phyloP scores from a whole-genome alignment of 2,797 vertebrate genomes.

The Anas acuta region DNA sequence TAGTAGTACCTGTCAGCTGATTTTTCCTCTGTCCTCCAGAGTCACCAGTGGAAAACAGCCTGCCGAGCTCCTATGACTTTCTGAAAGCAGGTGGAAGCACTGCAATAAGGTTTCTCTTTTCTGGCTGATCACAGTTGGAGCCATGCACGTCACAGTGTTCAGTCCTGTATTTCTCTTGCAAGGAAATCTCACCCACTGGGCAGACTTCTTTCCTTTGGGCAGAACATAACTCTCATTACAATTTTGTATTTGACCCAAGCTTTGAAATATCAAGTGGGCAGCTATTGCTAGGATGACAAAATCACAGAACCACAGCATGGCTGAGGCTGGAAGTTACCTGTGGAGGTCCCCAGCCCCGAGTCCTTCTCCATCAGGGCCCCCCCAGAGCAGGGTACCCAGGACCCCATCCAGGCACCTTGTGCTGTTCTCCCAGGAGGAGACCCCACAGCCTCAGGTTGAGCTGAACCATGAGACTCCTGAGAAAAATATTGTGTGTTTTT shows the following conservation, averaged over 20 bases:
- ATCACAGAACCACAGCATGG: not conserved
- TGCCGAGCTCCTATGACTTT: not conserved
- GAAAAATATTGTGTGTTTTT: not conserved
- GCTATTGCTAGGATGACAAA: not conserved
- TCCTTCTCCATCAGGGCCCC: not conserved
- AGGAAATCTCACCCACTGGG: not conserved
- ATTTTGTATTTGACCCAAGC: not conserved
- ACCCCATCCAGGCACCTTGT: not conserved
- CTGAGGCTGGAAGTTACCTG: not conserved
- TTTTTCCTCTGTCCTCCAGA: not conserved
- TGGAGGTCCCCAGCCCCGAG: no score
- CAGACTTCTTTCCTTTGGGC: not conserved
- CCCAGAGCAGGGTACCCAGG: not conserved
- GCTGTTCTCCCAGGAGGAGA: not conserved
- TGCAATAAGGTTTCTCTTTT: not conserved
- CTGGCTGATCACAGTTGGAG: not conserved
- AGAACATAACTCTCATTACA: not conserved
- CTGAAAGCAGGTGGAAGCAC: not conserved
- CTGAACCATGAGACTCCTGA: not conserved
- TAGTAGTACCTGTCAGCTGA: constrained; percentile 5
- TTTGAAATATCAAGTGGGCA: not conserved
- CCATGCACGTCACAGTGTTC: not conserved
- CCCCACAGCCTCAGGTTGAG: not conserved
- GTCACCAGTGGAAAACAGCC: not conserved
- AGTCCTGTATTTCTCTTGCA: not conserved